Percentiles rank a stretch among this genome's conserved stretches.
phyloP scores from a whole-genome alignment of 2,113 vertebrate genomes.

The Anser brachyrhynchus region DNA sequence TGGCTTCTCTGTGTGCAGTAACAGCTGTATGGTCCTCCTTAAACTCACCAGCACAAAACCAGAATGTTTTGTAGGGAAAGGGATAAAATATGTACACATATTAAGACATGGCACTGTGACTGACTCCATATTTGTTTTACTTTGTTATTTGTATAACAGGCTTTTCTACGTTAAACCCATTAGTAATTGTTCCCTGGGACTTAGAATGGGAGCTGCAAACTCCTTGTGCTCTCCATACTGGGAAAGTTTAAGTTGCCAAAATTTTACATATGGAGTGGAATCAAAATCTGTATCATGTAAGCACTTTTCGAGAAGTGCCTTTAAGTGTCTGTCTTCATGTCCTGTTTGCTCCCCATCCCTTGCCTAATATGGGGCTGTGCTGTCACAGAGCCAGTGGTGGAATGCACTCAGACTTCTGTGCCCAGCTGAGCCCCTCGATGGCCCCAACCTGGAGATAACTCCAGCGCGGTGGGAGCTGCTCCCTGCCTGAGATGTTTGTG shows the following conservation, averaged over 20 bases:
- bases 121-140: not conserved
- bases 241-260: not conserved
- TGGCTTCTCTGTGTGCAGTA: not conserved
- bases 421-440: not conserved
- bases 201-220: not conserved
- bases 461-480: not conserved
- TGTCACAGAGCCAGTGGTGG: not conserved
- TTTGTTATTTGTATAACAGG: not conserved
- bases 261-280: not conserved
- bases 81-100: not conserved
- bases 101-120: not conserved
- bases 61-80: not conserved
- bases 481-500: not conserved
- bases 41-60: not conserved
- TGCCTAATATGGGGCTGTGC: not conserved
- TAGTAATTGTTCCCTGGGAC: not conserved
- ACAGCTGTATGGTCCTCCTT: not conserved
- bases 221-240: not conserved
- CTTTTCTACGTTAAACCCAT: not conserved
- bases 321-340: not conserved
- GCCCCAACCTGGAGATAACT: not conserved
- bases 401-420: conserved; percentile 1
- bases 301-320: not conserved
- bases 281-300: not conserved
- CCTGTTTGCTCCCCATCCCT: not conserved